Conservation (phyloP, 23 tunicate species). For the Oikopleura vanhoeffeni region DNA sequence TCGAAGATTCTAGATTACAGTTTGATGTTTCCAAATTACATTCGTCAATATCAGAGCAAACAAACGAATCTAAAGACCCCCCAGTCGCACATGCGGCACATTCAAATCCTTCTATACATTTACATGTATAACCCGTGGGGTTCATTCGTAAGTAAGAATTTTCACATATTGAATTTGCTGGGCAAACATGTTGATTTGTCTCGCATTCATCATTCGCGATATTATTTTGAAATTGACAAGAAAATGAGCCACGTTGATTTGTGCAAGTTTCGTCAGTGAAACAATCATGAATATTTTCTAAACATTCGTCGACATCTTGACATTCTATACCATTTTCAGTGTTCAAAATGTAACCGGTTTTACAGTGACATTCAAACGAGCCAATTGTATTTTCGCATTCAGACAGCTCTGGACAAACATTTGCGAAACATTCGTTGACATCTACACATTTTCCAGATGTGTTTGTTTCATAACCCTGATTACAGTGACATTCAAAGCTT, state of each 20-base stretch:
- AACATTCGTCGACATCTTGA: neutral
- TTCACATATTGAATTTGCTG: neutral
- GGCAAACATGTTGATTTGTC: neutral
- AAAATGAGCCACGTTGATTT: neutral
- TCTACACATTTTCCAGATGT: neutral
- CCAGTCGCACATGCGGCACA: neutral
- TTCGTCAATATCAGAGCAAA: neutral
- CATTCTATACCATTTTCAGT: neutral
- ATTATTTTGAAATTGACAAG: neutral
- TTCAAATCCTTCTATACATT: neutral
- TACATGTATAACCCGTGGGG: neutral
- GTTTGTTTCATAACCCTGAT: neutral
- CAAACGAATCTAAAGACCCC: neutral
- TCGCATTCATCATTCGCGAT: neutral
- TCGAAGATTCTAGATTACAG: neutral
- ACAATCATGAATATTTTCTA: neutral
- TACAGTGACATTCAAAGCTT: neutral
- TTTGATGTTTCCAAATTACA: neutral
- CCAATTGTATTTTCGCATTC: neutral
- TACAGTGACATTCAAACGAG: neutral
- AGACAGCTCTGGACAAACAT: neutral
- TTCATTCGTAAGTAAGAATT: neutral
- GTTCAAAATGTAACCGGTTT: neutral
- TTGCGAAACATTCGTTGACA: neutral
- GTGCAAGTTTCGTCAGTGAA: neutral